These are phyloP conservation scores for Aphis craccivora DNA, from an alignment of 1,140 invertebrate species.

Conservation along the genomic window DNA sequence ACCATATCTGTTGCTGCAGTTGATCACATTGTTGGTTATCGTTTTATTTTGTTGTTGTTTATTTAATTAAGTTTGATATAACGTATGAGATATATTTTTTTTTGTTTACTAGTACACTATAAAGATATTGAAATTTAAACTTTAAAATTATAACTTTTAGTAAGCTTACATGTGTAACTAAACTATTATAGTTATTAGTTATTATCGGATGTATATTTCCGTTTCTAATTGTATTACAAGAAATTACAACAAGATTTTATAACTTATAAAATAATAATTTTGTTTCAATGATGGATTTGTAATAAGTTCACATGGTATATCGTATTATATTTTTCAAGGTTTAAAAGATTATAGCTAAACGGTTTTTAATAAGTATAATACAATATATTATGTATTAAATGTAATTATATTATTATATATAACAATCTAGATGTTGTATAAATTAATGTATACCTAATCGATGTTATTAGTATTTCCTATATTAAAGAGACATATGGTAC, in stretches of 20 bases:
- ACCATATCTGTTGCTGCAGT: background rate
- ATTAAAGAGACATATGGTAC: background rate
- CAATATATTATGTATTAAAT: background rate
- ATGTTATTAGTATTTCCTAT: background rate
- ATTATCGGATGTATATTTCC: background rate
- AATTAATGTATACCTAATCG: background rate
- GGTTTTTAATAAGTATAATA: background rate
- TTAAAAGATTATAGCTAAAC: background rate
- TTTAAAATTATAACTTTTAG: background rate
- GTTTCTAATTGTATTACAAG: background rate
- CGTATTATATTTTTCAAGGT: background rate
- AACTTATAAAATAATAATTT: background rate
- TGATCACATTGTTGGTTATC: no score
- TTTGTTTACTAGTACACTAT: background rate
- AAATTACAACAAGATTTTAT: background rate
- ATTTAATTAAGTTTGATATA: background rate
- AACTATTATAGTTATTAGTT: background rate
- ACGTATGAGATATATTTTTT: background rate
- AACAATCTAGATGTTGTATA: background rate
- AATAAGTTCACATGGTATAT: background rate
- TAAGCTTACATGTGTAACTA: background rate
- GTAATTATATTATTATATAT: background rate
- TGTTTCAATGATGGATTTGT: background rate
- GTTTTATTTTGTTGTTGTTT: no score
- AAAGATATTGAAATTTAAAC: background rate